A percentile compares a stretch with the other conserved stretches of the same genome.
Evolutionary conservation across 2,797 vertebrate species (phyloP).

Genomic region (Semotilus atromaculatus): DNA sequence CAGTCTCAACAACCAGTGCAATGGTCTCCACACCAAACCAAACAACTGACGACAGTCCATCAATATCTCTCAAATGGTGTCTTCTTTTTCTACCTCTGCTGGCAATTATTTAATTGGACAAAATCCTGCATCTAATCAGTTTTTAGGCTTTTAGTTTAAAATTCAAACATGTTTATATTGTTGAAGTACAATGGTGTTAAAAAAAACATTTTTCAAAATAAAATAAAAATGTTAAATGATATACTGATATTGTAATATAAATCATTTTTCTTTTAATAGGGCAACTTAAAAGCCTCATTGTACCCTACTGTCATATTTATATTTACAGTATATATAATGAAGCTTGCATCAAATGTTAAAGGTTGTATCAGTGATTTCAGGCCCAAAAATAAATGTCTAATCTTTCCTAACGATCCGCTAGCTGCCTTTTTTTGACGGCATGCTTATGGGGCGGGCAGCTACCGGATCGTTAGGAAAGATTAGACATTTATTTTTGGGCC

Average conservation of each 20-base stretch:
- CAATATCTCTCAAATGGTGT: background rate
- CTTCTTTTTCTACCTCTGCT: conserved; percentile 8
- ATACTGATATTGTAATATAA: background rate
- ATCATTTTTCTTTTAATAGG: background rate
- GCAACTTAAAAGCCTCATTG: background rate
- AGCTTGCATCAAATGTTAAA: conserved; percentile 5
- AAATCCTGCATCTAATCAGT: background rate
- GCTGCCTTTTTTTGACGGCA: too few relatives aligned
- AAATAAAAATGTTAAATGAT: too few relatives aligned
- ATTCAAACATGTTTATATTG: background rate
- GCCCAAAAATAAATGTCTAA: too few relatives aligned
- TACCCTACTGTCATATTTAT: background rate
- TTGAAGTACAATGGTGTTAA: background rate
- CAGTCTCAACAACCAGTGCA: background rate
- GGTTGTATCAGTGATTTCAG: too few relatives aligned
- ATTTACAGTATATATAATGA: background rate
- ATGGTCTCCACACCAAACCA: background rate
- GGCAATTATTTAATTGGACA: background rate
- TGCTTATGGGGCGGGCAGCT: too few relatives aligned
- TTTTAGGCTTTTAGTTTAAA: background rate
- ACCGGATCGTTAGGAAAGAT: too few relatives aligned
- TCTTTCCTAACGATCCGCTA: too few relatives aligned
- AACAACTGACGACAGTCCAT: background rate
- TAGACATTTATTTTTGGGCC: too few relatives aligned
- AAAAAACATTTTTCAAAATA: background rate